Base-by-base conservation (phyloP, 2,797 vertebrate species). In the Microctenopoma steveboyesi region DNA sequence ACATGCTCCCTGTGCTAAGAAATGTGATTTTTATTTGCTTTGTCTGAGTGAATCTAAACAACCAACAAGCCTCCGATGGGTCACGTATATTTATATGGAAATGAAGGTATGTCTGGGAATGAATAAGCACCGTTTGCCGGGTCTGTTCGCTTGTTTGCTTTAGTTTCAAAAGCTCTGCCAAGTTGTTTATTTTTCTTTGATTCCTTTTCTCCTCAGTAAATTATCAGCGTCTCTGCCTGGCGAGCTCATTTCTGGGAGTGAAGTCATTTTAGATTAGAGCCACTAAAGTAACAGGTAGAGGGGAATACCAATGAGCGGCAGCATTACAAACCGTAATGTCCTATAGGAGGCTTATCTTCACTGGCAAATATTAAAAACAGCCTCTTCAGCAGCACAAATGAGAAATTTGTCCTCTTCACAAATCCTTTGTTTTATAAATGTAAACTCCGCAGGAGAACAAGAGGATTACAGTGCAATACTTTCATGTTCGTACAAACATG, bases 61-160 rank as follows among this genome's bases (percentile, higher is more conserved):
- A 74, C 76, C 82, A 85, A 78, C 82, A 80, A 65, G 52, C 45
- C 53, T 66, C 67, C 61, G 55, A 84, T 73, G 83, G 84, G 76
- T 85, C 87, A 85, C 57, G 7, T 50, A 78, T 53, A 87, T 88
- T 79, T 83, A 85, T 85, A 90, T 90, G 88, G 85, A 88, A 89
- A 92, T 92, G 57, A 88, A 84, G 74, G 56, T 33, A 33, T 33
- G 30, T 69, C 84, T 59, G 60, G 74, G 82, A 89, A 91, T 88
- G 86, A 84, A 87, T 86, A 80, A 83, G 62, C 53, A 4, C 39
- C 39, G 27, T 68, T 69, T 79, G 80, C 62, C 65, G 61, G 53
- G 60, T 58, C 51, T 75, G 52, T 86, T 83, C 85, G 66, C 78
- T 69, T 75, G 52, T 86, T 83, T 86, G 69, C 78, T 71, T 79